Evolutionary conservation across 2,888 invertebrate species (phyloP).

Genomic region (Eueremaeus valkanovi): DNA sequence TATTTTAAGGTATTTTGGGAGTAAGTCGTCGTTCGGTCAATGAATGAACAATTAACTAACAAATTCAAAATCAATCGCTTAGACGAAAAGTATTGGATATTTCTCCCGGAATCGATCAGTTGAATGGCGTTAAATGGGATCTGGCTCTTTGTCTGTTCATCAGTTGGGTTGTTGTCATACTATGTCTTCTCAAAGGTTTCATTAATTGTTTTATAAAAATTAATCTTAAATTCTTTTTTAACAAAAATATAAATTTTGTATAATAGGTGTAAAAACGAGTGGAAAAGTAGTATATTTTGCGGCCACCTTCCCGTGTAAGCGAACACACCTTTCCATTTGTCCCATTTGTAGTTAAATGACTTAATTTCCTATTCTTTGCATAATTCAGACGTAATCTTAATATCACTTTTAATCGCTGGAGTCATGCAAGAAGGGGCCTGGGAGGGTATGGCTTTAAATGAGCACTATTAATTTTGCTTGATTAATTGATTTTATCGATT

Average conservation of each 20-base stretch:
- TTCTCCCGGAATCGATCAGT: constrained; percentile 47
- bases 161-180: constrained; percentile 48
- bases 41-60: not conserved
- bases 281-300: constrained; percentile 51
- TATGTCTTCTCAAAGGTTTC: constrained; percentile 47
- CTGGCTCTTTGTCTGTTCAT: constrained; percentile 48
- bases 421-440: constrained; percentile 49
- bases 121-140: constrained; percentile 48
- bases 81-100: constrained; percentile 47
- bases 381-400: constrained; percentile 47
- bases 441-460: constrained; percentile 35
- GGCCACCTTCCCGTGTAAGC: constrained; percentile 49
- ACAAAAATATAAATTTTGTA: not conserved
- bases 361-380: not conserved
- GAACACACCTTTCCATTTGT: not conserved
- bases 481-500: not conserved
- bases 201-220: not conserved
- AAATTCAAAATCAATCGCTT: not conserved
- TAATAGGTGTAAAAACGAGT: constrained; percentile 47
- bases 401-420: constrained; percentile 49
- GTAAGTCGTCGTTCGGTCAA: not conserved
- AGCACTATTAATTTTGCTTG: too few relatives aligned
- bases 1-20: constrained; percentile 27
- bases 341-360: not conserved
- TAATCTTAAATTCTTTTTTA: not conserved